Percentiles rank a stretch among this genome's conserved stretches.
Conservation (phyloP, 2,113 vertebrate genomes). For the Rhabdornis inornatus region DNA sequence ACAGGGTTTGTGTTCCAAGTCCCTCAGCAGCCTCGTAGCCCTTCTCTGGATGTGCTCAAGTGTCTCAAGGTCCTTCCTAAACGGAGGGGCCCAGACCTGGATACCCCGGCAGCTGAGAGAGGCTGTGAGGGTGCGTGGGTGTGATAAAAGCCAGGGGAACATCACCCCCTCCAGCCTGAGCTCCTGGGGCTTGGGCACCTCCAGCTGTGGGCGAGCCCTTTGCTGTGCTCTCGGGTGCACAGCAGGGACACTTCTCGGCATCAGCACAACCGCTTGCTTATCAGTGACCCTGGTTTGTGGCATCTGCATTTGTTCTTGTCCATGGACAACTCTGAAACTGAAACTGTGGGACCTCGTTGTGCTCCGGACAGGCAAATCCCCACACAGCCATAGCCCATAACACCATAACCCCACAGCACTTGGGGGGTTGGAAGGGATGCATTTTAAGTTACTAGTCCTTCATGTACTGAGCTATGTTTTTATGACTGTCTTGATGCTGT, state of each 20-base stretch:
- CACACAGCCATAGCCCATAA: rapidly evolving
- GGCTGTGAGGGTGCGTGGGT: background rate
- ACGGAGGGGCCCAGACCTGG: no score
- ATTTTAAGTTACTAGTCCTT: background rate
- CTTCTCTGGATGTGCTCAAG: no score
- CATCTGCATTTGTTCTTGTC: background rate
- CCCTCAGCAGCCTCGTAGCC: no score
- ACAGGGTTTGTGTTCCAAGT: no score
- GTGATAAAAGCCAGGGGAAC: background rate
- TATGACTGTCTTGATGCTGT: background rate
- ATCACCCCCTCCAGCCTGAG: rapidly evolving
- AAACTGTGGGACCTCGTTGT: rapidly evolving
- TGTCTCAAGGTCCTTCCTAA: no score
- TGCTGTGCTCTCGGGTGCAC: background rate
- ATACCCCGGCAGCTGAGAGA: background rate
- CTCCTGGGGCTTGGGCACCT: background rate
- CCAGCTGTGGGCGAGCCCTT: background rate
- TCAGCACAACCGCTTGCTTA: no score
- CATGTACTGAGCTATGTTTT: background rate
- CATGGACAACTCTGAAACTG: rapidly evolving
- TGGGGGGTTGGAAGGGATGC: rapidly evolving
- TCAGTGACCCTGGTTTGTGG: rapidly evolving
- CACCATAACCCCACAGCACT: rapidly evolving
- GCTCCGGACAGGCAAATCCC: background rate
- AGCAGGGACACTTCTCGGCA: background rate